phyloP scores from a whole-genome alignment of 2,797 vertebrate species.

The Lepilemur septentrionalis region DNA sequence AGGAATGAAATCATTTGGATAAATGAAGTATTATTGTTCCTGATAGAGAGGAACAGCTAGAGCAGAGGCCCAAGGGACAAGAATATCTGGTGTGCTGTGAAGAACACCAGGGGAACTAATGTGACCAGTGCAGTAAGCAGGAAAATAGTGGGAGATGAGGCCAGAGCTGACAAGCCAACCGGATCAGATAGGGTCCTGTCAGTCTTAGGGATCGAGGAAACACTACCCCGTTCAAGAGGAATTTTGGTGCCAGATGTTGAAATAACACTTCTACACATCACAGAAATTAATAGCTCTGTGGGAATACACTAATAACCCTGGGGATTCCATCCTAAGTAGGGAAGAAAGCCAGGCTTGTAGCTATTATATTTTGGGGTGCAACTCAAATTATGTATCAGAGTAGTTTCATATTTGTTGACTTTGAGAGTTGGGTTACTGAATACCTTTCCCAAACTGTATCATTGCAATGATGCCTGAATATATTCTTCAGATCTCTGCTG shows the following conservation, averaged over 20 bases:
- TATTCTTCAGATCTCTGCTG: not conserved
- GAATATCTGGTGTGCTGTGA: not conserved
- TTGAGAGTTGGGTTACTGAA: not conserved
- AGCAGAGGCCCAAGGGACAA: not conserved
- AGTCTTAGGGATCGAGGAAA: not conserved
- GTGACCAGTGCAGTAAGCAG: not conserved
- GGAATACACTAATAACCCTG: not conserved
- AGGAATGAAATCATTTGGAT: not conserved
- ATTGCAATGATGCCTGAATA: not conserved
- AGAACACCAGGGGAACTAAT: not conserved
- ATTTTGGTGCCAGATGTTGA: not conserved
- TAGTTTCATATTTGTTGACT: not conserved
- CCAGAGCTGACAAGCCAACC: not conserved
- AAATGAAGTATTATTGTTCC: not conserved
- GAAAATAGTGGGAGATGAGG: not conserved
- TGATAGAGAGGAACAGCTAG: not conserved
- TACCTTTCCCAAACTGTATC: not conserved
- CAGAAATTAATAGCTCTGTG: not conserved
- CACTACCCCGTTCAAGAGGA: not conserved
- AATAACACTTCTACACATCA: not conserved
- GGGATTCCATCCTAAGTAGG: not conserved
- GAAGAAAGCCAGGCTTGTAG: not conserved
- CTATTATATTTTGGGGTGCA: not conserved
- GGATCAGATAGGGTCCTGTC: not conserved
- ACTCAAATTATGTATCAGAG: not conserved